Percentiles rank a stretch among this genome's conserved stretches.
Conservation (phyloP, 2,113 vertebrate species). For the Clarias gariepinus region DNA sequence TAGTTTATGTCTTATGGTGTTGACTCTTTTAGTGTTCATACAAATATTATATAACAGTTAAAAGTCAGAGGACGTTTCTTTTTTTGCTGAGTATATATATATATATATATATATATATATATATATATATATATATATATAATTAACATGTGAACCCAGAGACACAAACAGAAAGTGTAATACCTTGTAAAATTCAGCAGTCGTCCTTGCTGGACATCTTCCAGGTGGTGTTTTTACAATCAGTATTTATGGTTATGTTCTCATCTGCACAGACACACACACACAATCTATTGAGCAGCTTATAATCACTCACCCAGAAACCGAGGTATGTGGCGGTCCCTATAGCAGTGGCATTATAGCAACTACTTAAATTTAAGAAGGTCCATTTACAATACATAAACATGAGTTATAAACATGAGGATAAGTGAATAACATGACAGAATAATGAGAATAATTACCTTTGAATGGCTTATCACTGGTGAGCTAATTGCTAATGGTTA, state of each 20-base stretch:
- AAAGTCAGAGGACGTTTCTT: too few species aligned
- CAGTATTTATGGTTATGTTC: conserved; percentile 2
- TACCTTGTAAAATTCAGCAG: neutral
- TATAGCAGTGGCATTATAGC: neutral
- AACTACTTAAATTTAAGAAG: neutral
- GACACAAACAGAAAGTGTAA: neutral
- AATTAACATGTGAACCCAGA: neutral
- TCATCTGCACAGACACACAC: neutral
- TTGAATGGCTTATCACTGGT: neutral
- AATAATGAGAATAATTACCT: neutral
- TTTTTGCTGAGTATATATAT: too few species aligned
- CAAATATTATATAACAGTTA: too few species aligned
- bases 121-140: too few species aligned
- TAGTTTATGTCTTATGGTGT: too few species aligned
- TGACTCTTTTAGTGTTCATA: too few species aligned
- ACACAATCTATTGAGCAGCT: neutral
- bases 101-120: too few species aligned
- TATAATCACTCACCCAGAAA: neutral
- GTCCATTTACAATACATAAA: neutral
- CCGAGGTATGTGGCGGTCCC: neutral
- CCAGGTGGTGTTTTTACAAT: neutral
- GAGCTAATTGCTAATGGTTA: neutral
- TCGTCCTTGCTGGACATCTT: neutral
- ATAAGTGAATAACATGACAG: neutral
- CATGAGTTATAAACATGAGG: neutral